Evolutionary conservation across 2,797 vertebrate species (phyloP).

Genomic region (Sylvilagus floridanus): DNA sequence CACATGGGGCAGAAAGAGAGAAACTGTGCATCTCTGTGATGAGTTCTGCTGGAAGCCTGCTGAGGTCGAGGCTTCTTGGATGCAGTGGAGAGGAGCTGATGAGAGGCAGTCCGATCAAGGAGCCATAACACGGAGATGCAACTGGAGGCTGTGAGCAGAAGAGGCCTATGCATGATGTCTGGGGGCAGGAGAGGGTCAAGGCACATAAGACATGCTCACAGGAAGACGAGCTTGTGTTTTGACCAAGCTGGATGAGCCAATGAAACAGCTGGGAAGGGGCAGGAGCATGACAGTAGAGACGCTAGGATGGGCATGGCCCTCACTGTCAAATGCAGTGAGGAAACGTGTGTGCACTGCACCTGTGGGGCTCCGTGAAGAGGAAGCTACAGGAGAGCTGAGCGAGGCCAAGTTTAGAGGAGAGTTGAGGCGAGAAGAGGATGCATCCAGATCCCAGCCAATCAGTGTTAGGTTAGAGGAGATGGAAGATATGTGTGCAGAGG

Average conservation of each 20-base stretch:
- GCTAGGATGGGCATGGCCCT: too few relatives aligned
- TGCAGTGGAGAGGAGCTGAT: neutral
- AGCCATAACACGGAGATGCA: neutral
- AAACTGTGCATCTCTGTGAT: neutral
- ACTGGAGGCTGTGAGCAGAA: neutral
- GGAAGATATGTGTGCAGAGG: neutral
- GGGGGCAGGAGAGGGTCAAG: neutral
- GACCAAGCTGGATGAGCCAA: neutral
- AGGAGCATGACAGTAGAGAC: neutral
- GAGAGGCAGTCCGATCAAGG: neutral
- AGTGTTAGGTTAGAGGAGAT: neutral
- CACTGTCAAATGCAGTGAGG: neutral
- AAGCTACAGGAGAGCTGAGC: neutral
- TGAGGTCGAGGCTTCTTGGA: neutral
- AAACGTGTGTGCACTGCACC: too few relatives aligned
- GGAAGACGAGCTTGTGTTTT: neutral
- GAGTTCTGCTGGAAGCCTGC: neutral
- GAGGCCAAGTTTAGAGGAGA: neutral
- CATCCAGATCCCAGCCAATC: neutral
- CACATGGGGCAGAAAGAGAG: neutral
- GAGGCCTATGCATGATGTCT: neutral
- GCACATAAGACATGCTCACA: neutral
- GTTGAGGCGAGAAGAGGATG: neutral
- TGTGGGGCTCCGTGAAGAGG: neutral
- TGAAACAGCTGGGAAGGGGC: neutral